Percentiles rank a stretch among this genome's conserved stretches.
Evolutionary conservation across 2,113 vertebrate genomes (phyloP).

Genomic region (Microtus pennsylvanicus): DNA sequence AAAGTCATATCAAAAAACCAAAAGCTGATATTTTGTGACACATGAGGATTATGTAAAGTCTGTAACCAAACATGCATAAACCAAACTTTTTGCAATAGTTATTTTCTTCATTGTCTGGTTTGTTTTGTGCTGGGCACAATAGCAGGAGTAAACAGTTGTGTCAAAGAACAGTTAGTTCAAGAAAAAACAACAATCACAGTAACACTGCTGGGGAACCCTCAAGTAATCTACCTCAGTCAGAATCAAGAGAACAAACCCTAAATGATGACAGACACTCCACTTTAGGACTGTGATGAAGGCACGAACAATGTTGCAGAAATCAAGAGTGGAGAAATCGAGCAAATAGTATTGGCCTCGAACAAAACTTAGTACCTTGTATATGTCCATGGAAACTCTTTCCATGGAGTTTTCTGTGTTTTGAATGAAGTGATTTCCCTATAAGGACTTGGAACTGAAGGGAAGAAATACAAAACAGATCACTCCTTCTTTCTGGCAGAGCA

Average conservation of each 20-base stretch:
- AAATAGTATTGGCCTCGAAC: not conserved
- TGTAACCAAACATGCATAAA: not conserved
- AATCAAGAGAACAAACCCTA: not conserved
- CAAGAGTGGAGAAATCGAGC: not conserved
- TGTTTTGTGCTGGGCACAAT: not conserved
- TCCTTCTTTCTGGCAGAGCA: not conserved
- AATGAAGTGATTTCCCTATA: conserved; percentile 36
- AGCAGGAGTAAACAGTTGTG: not conserved
- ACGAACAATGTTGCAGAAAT: not conserved
- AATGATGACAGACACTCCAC: not conserved
- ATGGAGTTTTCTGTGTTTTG: not conserved
- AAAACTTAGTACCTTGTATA: not conserved
- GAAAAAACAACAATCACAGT: not conserved
- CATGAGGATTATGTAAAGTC: not conserved
- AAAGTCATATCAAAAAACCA: not conserved
- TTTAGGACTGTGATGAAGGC: not conserved
- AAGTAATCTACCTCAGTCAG: not conserved
- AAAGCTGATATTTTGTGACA: not conserved
- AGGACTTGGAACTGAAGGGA: conserved; percentile 17
- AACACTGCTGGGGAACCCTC: not conserved
- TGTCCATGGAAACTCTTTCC: conserved; percentile 19
- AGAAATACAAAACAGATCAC: conserved; percentile 8
- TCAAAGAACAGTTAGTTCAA: not conserved
- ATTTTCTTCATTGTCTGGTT: not conserved
- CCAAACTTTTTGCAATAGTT: not conserved